Base-by-base conservation (phyloP, 2,888 invertebrate genomes). In the Microctonus hyperodae region DNA sequence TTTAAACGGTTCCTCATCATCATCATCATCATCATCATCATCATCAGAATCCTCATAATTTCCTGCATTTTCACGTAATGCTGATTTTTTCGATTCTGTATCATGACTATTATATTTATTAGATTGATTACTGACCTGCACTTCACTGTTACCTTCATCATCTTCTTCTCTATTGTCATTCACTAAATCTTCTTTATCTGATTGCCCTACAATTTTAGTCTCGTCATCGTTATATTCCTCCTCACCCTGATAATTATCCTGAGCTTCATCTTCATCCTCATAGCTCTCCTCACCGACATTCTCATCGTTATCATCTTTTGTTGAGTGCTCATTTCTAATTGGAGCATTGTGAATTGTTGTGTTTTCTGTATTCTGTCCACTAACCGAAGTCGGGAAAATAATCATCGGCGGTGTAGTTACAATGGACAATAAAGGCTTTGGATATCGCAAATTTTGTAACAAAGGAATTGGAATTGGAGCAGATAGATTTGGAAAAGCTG, bases 391-490 rank as follows among this genome's bases (percentile, higher is more conserved):
- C 10, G 44, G 25, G 10, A 13, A 31, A 13, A 20, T 55, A 33
- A 16, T 16, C n/a, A 20, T 37, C 2, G 25, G 5, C 23, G 61
- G 10, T 6, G 58, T 23, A 5, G 67, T 28, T 2, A 58, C 44
- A 7, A 67, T 22, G 1, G 63, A 53, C n/a, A 67, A n/a, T 20
- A 63, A 11, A 16, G 63, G 67, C 35, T 35, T 58, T 22, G 67
- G 67, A 55, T 67, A 67, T 13, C 37, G 37, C 11, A 67, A n/a
- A 33, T 53, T 53, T 22, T 63, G 58, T 2, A 78, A 75, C 1
- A 81, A 69, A 0, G 82, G 83, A 33, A 82, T 64, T 0, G 83
- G 83, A 10, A 83, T 82, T 35, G 78, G 79, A 0, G 81, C 76
- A 28, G 83, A 82, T 6, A 73, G 64, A 0, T 74, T 62, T 0